These are phyloP conservation scores for Malurus alboscapulatus DNA, from an alignment of 2,113 vertebrate genomes.

Conservation along the genomic window DNA sequence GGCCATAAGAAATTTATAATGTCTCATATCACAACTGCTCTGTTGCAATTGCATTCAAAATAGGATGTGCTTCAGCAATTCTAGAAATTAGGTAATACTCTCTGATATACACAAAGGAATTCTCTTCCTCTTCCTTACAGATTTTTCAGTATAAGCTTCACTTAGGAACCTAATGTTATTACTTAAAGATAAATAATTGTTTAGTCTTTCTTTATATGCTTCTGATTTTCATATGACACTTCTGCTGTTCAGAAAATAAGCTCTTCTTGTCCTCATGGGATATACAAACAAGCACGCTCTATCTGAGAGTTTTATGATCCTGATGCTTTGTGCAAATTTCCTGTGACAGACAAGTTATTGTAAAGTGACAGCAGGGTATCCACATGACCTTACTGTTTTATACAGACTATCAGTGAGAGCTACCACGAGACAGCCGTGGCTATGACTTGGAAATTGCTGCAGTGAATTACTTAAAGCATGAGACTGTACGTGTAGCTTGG, in stretches of 20 bases:
- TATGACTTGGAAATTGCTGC: not conserved
- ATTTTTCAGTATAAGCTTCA: not conserved
- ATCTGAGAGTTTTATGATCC: not conserved
- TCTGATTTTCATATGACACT: not conserved
- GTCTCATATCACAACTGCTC: not conserved
- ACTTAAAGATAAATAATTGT: not conserved
- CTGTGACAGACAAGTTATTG: not conserved
- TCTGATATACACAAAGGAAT: not conserved
- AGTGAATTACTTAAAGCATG: not conserved
- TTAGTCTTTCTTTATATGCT: not conserved
- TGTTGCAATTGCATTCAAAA: not conserved
- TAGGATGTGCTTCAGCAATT: not conserved
- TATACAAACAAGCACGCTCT: not conserved
- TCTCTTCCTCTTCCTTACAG: not conserved
- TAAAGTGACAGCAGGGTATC: not conserved
- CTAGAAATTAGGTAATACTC: not conserved
- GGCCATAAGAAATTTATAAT: not conserved
- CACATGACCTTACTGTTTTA: not conserved
- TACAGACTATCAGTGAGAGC: not conserved
- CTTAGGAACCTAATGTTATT: not conserved
- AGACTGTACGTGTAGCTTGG: not conserved
- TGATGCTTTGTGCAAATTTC: not conserved
- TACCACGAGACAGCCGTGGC: not conserved
- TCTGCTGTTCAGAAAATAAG: not conserved
- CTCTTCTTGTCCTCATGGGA: not conserved